Base-by-base conservation (phyloP, 1,140 invertebrate genomes). In the Sweltsa coloradensis region DNA sequence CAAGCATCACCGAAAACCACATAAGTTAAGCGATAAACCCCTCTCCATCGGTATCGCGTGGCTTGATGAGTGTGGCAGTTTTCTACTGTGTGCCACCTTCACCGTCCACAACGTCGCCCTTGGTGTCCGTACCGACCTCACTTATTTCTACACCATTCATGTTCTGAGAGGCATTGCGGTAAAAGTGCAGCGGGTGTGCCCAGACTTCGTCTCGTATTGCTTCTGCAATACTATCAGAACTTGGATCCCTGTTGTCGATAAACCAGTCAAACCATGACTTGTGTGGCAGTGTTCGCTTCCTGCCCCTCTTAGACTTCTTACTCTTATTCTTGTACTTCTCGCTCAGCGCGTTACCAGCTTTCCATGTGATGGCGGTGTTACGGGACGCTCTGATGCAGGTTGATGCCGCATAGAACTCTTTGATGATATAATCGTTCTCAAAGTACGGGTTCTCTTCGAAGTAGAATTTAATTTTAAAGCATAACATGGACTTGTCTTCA, bases 401-500 rank as follows among this genome's bases (percentile, higher is more conserved):
- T 25, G 24, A 22, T 22, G 76, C 78, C 37, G 83, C 63, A 56
- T 84, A 81, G 64, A 86, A 88, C 67, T 87, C 85, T 70, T 89
- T 89, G 43, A 76, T 78, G 45, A 89, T 71, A 25, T 83, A 71
- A 40, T 78, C 71, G 66, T 91, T 91, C 53, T 85, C 79, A 66
- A 91, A 90, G 60, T 82, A 91, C 19, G 85, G 83, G 67, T 92
- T 89, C 59, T 78, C 74, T 54, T 85, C 80, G 66, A 89, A 88
- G 52, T 77, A 70, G 58, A 88, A 84, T 61, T 83, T 81, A 60
- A 86, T 84, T 62, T 78, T 72, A 67, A 87, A 92, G 5, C 89
- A 89, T 45, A 83, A 87, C 63, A 89, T 88, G 50, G n/a, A n/a
- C n/a, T 89, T 90, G 60, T 93, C 86, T 59, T 90, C 88, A 61